Base-by-base conservation (phyloP, 2,797 vertebrate species). In the Acipenser ruthenus region DNA sequence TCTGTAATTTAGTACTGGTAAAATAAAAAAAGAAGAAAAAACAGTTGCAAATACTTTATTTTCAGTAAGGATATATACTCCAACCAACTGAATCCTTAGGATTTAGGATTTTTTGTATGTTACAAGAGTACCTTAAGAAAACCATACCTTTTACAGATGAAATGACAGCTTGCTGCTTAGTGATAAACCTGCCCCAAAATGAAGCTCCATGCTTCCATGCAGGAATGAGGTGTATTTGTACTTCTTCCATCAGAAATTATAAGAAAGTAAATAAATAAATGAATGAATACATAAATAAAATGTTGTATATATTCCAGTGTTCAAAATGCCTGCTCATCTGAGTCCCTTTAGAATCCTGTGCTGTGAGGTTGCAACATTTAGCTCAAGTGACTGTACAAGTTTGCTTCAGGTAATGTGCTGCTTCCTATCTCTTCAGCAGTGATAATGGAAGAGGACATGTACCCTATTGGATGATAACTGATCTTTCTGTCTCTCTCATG, bases 401-500 rank as follows among this genome's bases (percentile, higher is more conserved):
- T 74, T 76, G 75, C 78, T 83, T 73, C 82, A 88, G 89, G 85
- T 86, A 85, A 85, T 75, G 77, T 62, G 70, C 76, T 69, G 68
- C 80, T 89, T 90, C 89, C 73, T 69, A 76, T 71, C 68, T 82
- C 75, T 77, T 82, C 80, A 73, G 72, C 71, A 50, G 75, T 75
- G 70, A 84, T 88, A 89, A 92, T 83, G 87, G 89, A 82, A 79
- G 81, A 73, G 83, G 86, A 88, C 80, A 73, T 77, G 74, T 85
- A 87, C 88, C 81, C 83, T 75, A 84, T 84, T 83, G 84, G 78
- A 83, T 70, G 80, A 78, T 81, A 86, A 87, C 80, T 70, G 70
- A 71, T 83, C 76, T 72, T 82, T 78, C 80, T 83, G 77, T 75
- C 81, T 83, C 67, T 80, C 85, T 81, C 76, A 84, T 81, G 82